Percentiles rank a stretch among this genome's conserved stretches.
Evolutionary conservation across 2,797 vertebrate genomes (phyloP).

Genomic region (Dicrostonyx torquatus): DNA sequence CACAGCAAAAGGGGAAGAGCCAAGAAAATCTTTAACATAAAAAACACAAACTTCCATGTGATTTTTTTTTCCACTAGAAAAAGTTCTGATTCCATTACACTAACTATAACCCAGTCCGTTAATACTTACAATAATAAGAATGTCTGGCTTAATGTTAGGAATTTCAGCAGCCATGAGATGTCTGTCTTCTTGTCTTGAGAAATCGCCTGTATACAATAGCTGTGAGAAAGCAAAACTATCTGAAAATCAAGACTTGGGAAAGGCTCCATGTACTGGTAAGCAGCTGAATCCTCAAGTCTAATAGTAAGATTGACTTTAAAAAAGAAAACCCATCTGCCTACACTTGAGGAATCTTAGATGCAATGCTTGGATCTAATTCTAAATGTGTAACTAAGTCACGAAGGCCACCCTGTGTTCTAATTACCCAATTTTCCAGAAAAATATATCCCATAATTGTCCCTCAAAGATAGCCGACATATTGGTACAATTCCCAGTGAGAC

Average conservation of each 20-base stretch:
- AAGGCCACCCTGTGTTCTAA: background rate
- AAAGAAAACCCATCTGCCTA: background rate
- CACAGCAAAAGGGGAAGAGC: background rate
- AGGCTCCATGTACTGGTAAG: background rate
- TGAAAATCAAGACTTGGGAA: constrained; percentile 18
- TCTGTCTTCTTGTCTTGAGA: constrained; percentile 96
- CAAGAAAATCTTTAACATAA: background rate
- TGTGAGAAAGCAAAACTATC: constrained; percentile 75
- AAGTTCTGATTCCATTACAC: background rate
- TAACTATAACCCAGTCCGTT: background rate
- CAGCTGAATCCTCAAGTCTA: background rate
- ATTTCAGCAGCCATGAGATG: constrained; percentile 98
- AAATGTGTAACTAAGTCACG: background rate
- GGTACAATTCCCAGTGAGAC: background rate
- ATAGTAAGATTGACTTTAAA: background rate
- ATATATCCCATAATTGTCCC: background rate
- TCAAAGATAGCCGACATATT: background rate
- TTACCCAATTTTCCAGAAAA: background rate
- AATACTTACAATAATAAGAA: constrained; percentile 92
- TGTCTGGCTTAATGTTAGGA: constrained; percentile 97
- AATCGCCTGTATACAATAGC: constrained; percentile 97
- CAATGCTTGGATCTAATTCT: background rate
- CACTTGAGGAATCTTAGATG: background rate
- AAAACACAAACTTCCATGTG: background rate
- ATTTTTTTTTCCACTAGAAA: background rate